Percentiles rank a stretch among this genome's conserved stretches.
phyloP scores from a whole-genome alignment of 92 coral and sea anemone genomes.

The Ricordea florida region DNA sequence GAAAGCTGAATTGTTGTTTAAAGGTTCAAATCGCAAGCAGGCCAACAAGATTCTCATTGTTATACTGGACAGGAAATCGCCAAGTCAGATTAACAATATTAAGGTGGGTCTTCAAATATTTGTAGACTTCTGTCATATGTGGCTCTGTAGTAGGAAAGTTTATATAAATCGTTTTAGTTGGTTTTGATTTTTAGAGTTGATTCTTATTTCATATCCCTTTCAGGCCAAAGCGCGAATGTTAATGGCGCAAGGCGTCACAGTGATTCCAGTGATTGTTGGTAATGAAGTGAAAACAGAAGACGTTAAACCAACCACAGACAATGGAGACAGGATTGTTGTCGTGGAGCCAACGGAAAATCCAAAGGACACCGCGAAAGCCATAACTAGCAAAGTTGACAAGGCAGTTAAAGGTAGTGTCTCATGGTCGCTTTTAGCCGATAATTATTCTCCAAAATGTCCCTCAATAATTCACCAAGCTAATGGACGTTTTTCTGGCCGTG shows the following conservation, averaged over 20 bases:
- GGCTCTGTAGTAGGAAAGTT: too few species aligned
- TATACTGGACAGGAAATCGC: background rate
- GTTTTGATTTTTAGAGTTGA: background rate
- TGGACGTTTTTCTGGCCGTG: background rate
- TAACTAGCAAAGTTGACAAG: slow-evolving; percentile 29
- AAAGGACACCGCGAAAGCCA: slow-evolving; percentile 17
- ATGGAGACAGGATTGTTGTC: slow-evolving; percentile 50
- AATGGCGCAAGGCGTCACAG: slow-evolving; percentile 43
- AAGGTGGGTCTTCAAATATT: too few species aligned
- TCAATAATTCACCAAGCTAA: background rate
- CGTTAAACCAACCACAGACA: slow-evolving; percentile 54
- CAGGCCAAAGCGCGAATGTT: slow-evolving; percentile 62
- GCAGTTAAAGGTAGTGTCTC: slow-evolving; percentile 54
- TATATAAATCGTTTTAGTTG: background rate
- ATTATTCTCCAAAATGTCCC: background rate
- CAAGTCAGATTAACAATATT: background rate
- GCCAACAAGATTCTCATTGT: slow-evolving; percentile 59
- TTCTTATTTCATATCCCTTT: background rate
- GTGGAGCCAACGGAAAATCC: slow-evolving; percentile 54
- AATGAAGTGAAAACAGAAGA: slow-evolving; percentile 49
- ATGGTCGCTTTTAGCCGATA: background rate
- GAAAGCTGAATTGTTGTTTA: slow-evolving; percentile 44
- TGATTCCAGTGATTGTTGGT: slow-evolving; percentile 73
- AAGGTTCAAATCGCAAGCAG: slow-evolving; percentile 45
- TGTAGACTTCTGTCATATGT: too few species aligned